Evolutionary conservation across 2,113 vertebrate genomes (phyloP), one percentile per base, ranked within the genome.

Genomic region (Agelaius phoeniceus): DNA sequence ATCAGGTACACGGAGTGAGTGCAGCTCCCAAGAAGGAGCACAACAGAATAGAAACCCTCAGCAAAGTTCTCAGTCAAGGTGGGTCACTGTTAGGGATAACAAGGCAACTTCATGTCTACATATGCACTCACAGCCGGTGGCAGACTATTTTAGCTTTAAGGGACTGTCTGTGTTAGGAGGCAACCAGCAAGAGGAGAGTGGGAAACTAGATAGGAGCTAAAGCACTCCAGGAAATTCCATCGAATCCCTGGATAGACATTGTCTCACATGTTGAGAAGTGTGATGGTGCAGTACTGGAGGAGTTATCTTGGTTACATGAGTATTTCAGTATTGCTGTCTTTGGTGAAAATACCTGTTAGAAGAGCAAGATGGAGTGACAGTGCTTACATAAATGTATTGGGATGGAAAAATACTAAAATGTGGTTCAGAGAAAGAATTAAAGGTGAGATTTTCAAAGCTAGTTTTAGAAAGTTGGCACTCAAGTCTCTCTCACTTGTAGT

Each of bases 161-260:
- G 58, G 48, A 49, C 57, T 66, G 37, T 57, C 75, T 85, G 75
- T 71, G 63, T 62, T 81, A 79, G 69, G 63, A 90, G 61, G 68
- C 52, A 83, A 91, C 26, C 39, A 85, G 76, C 44, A 94, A 94
- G 61, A 90, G 79, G 73, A 90, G 74, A 93, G 77, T 48, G 74
- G 91, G 89, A 89, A 97, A 94, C 61, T 33, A 72, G 75, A 94
- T 31, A 82, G 73, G 89, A 93, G 62, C 54, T 84, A 75, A 87
- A 93, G 66, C 67, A 58, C 39, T 95, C 76, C 89, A 83, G 90
- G 84, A 93, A 95, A 95, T 87, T 89, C 91, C 81, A 85, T 87
- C 72, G 7, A 90, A 94, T 90, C 68, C 65, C 82, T 71, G 59
- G 48, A 67, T 44, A 66, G n/a, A 90, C 4, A 0, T 85, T 5